These are phyloP conservation scores for Agriopis marginaria DNA, from an alignment of 2,888 invertebrate genomes.

Conservation along the genomic window DNA sequence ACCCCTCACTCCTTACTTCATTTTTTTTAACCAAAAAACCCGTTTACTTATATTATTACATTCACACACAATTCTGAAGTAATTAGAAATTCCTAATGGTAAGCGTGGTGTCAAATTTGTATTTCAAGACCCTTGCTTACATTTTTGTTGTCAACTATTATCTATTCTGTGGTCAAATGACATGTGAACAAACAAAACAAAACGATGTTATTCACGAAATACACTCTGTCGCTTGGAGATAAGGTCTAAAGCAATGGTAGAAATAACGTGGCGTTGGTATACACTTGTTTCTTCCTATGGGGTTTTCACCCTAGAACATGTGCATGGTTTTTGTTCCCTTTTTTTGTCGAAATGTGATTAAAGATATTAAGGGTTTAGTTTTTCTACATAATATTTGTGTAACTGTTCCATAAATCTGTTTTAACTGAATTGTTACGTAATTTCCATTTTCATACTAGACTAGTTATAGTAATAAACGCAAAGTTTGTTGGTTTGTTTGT, in stretches of 20 bases:
- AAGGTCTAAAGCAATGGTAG: conserved; percentile 50
- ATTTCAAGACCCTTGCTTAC: too few species aligned
- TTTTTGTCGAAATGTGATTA: conserved; percentile 62
- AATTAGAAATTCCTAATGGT: conserved; percentile 26
- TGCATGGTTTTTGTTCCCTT: conserved; percentile 69
- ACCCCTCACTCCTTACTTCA: too few species aligned
- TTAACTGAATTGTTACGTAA: conserved; percentile 5
- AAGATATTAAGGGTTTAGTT: conserved; percentile 29
- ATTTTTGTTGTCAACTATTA: conserved; percentile 6
- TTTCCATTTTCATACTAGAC: not conserved
- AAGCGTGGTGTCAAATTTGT: conserved; percentile 18
- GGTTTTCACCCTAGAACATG: conserved; percentile 75
- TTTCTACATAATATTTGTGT: conserved; percentile 21
- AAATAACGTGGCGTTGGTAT: conserved; percentile 55
- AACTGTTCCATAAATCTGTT: conserved; percentile 25
- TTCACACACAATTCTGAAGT: not conserved
- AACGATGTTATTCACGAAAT: conserved; percentile 9
- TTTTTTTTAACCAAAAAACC: too few species aligned
- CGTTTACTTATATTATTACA: too few species aligned
- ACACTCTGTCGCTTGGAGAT: conserved; percentile 30
- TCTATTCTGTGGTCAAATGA: conserved; percentile 60
- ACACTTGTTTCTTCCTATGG: conserved; percentile 75
- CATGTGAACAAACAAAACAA: conserved; percentile 79
- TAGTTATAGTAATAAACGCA: too few species aligned
- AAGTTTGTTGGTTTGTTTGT: too few species aligned